Evolutionary conservation across 92 coral and sea anemone genomes (phyloP).

Genomic region (Micromussa lordhowensis): DNA sequence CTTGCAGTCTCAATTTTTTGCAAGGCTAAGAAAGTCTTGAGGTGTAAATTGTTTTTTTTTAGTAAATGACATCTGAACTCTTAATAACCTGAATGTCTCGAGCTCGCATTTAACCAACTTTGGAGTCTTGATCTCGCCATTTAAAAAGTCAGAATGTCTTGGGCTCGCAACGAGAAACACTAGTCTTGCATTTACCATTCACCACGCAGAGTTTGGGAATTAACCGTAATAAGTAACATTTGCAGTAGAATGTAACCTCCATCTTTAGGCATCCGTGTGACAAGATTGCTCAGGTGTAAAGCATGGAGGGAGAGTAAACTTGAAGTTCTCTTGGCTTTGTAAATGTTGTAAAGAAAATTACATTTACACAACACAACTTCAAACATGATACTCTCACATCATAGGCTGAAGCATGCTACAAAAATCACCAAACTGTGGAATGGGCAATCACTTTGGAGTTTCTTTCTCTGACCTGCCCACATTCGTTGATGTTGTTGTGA

Average conservation of each 20-base stretch:
- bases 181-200: too few relatives aligned
- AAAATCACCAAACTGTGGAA: too few relatives aligned
- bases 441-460: too few relatives aligned
- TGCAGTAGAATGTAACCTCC: neutral
- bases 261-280: conserved; percentile 43
- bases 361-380: conserved; percentile 20
- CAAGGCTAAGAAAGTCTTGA: too few relatives aligned
- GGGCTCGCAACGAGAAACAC: too few relatives aligned
- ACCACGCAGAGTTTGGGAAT: neutral
- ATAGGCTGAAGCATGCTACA: neutral
- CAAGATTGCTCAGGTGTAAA: conserved; percentile 44
- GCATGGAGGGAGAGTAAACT: conserved; percentile 37
- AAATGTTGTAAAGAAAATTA: neutral
- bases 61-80: too few relatives aligned
- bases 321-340: conserved; percentile 35
- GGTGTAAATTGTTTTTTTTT: too few relatives aligned
- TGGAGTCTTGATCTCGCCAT: neutral
- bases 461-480: too few relatives aligned
- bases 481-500: too few relatives aligned
- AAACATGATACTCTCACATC: neutral
- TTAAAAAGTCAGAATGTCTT: neutral
- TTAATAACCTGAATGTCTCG: too few relatives aligned
- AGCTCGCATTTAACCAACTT: too few relatives aligned
- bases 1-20: too few relatives aligned
- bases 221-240: neutral